Percentiles rank a stretch among this genome's conserved stretches.
These are phyloP conservation scores for Anguilla marmorata DNA, from an alignment of 2,797 vertebrate genomes.

Conservation along the genomic window DNA sequence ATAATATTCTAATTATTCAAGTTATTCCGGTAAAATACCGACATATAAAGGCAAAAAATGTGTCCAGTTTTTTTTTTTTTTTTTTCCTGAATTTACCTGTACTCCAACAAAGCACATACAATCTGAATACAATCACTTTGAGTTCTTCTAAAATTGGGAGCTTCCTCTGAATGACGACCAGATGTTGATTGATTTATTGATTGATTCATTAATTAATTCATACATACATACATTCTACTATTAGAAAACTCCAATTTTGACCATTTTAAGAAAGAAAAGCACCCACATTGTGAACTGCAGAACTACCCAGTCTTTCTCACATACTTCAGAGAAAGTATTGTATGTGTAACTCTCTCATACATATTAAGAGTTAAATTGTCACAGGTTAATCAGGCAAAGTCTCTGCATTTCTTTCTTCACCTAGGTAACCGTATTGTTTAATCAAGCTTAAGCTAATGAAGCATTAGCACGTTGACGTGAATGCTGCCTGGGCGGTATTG, in stretches of 20 bases:
- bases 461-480: not conserved
- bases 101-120: not conserved
- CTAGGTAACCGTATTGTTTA: not conserved
- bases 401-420: constrained; percentile 24
- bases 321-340: too few species aligned
- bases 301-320: not conserved
- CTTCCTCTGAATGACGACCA: not conserved
- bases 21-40: not conserved
- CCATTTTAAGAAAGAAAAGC: not conserved
- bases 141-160: not conserved
- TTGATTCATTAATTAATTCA: not conserved
- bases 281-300: not conserved
- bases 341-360: too few species aligned
- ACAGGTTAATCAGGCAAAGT: not conserved
- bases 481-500: not conserved
- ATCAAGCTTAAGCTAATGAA: not conserved
- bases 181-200: not conserved
- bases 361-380: not conserved
- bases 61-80: not conserved
- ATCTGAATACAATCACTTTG: too few species aligned
- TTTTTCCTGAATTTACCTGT: not conserved
- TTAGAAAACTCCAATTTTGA: not conserved
- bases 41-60: not conserved
- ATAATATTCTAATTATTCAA: not conserved
- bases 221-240: not conserved